Base-by-base conservation (phyloP, 2,797 vertebrate genomes). In the Ctenopoma kingsleyae region DNA sequence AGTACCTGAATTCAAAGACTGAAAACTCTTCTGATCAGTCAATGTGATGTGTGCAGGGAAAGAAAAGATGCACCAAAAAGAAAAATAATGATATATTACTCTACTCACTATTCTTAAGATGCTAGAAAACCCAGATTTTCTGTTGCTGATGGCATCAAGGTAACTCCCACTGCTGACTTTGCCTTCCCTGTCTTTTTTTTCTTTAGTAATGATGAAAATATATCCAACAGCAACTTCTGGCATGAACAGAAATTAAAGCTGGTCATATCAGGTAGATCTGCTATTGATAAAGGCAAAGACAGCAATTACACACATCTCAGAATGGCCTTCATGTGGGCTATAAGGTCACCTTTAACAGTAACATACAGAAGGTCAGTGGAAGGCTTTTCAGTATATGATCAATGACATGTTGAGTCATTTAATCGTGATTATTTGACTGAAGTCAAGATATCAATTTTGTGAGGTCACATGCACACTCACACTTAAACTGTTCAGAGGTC, bases 191-290 rank as follows among this genome's bases (percentile, higher is more conserved):
- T 61, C n/a, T 6, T 35, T 16, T 36, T 71, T 36, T 50, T 12
- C 4, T 3, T 22, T 4, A 62, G 49, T 51, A 7, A 62, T 46
- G 41, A 76, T 79, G 62, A 81, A 71, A 82, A 52, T 25, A 72
- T 62, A 55, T 76, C 64, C 59, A 61, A 65, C 52, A 52, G 60
- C 17, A 6, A 70, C 58, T 63, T 71, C 54, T 68, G 54, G 65
- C 57, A 23, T 19, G 27, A 41, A 51, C 22, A 23, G 38, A n/a
- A 67, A 75, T 72, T 67, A 61, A 82, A 67, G 74, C 68, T 66
- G 74, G 71, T 66, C 53, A 71, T 73, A 82, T 79, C 78, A 83
- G 54, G 67, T 17, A 75, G 67, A 51, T 61, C 65, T 51, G 50
- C 49, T 38, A 6, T 38, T 25, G 38, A 15, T 47, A 16, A 68